Percentiles rank a stretch among this genome's conserved stretches.
Evolutionary conservation across 2,888 invertebrate species (phyloP).

Genomic region (Phoenoteleia sp.): DNA sequence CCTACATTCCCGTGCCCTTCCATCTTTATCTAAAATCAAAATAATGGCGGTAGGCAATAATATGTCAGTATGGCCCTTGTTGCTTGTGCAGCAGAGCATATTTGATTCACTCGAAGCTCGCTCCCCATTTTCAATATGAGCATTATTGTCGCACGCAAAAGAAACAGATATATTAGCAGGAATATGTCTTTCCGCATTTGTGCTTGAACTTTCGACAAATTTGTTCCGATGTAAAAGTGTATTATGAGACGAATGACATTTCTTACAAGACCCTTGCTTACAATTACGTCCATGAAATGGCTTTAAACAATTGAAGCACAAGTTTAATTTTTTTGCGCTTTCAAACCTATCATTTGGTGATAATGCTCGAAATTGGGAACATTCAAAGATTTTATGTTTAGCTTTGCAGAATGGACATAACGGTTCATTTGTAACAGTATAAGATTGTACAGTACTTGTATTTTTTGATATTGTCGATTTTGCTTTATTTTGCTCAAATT

Average conservation of each 20-base stretch:
- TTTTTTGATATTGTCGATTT: neutral
- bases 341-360: neutral
- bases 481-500: too few species aligned
- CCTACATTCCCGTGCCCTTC: neutral
- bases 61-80: neutral
- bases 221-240: neutral
- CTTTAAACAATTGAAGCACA: constrained; percentile 20
- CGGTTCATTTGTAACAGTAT: neutral
- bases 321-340: neutral
- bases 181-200: too few species aligned
- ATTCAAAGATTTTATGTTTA: neutral
- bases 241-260: neutral
- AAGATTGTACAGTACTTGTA: neutral
- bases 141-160: too few species aligned
- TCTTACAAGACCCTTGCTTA: neutral
- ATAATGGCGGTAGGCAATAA: neutral
- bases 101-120: too few species aligned
- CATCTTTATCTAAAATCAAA: neutral
- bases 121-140: neutral
- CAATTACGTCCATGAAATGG: neutral
- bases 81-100: neutral
- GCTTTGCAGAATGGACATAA: neutral
- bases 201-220: neutral
- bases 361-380: neutral
- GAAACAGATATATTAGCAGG: too few species aligned